Conservation (phyloP, 1,140 invertebrate species). For the Pteromalus puparum region DNA sequence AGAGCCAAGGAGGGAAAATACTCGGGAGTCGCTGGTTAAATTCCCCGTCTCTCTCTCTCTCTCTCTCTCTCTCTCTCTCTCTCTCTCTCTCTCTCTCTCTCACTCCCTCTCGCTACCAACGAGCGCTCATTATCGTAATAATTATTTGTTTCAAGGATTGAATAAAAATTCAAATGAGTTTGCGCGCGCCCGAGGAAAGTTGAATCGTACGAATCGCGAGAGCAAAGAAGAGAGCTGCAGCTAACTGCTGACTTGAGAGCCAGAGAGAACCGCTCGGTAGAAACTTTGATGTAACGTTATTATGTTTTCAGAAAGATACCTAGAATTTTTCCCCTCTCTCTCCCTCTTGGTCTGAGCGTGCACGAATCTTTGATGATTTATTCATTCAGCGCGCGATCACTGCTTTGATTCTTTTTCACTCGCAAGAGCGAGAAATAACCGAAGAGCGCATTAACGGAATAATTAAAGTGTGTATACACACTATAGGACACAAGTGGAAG, state of each 20-base stretch:
- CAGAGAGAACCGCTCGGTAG: slow-evolving; percentile 52
- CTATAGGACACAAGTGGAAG: neutral
- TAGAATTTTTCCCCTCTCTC: neutral
- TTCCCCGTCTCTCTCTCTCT: no score
- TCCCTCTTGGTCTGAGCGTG: slow-evolving; percentile 6
- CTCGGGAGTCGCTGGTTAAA: neutral
- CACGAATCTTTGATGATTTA: slow-evolving; percentile 28
- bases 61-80: no score
- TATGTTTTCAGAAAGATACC: slow-evolving; percentile 65
- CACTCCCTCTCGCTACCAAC: neutral
- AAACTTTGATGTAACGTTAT: slow-evolving; percentile 74
- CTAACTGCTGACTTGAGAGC: slow-evolving; percentile 11
- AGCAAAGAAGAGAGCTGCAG: slow-evolving; percentile 8
- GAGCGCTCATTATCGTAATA: slow-evolving; percentile 66
- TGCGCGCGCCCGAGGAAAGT: slow-evolving; percentile 31
- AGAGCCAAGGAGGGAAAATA: slow-evolving; percentile 1
- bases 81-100: no score
- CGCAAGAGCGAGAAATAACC: neutral
- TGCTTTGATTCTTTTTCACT: neutral
- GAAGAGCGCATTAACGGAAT: slow-evolving; percentile 11
- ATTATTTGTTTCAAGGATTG: slow-evolving; percentile 72
- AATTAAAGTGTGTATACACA: slow-evolving; percentile 10
- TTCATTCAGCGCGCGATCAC: neutral
- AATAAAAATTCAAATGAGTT: slow-evolving; percentile 73
- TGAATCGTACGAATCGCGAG: slow-evolving; percentile 43